These are phyloP conservation scores for Arctopsyche grandis DNA, from an alignment of 1,140 invertebrate genomes.

Conservation along the genomic window DNA sequence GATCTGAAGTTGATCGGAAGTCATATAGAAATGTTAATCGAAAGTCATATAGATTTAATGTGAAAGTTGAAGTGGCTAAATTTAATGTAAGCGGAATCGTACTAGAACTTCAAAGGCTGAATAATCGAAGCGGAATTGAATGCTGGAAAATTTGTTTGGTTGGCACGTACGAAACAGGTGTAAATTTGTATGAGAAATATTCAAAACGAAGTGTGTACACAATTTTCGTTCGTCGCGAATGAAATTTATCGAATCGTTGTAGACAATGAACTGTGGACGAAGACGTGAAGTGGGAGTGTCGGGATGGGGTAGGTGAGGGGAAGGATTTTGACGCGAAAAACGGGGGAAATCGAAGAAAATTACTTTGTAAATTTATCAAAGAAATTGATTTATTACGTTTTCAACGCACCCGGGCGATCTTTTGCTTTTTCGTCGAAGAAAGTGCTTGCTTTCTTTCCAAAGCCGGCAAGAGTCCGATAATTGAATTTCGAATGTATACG, in stretches of 20 bases:
- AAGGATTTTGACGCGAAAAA: no score
- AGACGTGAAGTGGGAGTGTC: background rate
- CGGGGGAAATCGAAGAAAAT: background rate
- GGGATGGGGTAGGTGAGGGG: background rate
- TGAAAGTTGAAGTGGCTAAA: no score
- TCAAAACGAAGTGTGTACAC: background rate
- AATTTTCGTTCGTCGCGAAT: background rate
- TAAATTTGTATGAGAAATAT: no score
- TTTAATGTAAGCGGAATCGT: no score
- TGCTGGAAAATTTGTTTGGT: no score
- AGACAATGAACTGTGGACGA: conserved; percentile 1
- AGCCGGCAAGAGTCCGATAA: conserved; percentile 1
- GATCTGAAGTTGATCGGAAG: no score
- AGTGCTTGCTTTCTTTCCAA: conserved; percentile 12
- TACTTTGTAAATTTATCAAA: conserved; percentile 21
- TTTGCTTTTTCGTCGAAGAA: conserved; percentile 2
- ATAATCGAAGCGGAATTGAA: no score
- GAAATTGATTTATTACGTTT: conserved; percentile 31
- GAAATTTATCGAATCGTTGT: conserved; percentile 10
- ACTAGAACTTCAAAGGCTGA: no score
- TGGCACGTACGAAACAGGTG: no score
- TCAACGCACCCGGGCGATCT: background rate
- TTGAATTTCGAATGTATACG: conserved; percentile 21
- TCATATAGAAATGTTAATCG: no score
- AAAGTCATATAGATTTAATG: no score